Evolutionary conservation across 2,113 vertebrate species (phyloP).

Genomic region (Oreotragus oreotragus): DNA sequence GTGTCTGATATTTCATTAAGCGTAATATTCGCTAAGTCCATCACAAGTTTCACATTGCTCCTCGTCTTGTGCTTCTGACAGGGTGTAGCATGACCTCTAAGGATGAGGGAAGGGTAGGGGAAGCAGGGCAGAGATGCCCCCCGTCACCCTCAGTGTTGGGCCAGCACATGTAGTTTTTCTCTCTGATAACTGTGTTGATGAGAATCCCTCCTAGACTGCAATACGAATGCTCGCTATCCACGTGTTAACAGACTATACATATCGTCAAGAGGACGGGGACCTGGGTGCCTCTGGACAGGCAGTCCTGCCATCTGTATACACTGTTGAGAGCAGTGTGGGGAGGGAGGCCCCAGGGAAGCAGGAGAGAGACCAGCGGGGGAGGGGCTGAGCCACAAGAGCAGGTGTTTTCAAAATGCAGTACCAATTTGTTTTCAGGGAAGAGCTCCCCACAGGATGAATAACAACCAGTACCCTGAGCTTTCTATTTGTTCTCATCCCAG

Average conservation of each 20-base stretch:
- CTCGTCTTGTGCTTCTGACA: background rate
- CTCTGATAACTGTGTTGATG: background rate
- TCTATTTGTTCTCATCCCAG: background rate
- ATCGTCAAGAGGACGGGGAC: background rate
- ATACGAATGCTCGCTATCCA: background rate
- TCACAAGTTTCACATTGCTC: background rate
- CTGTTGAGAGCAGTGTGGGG: background rate
- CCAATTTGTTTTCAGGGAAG: background rate
- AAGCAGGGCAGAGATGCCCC: accelerated
- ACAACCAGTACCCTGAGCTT: background rate
- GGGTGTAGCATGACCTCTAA: background rate
- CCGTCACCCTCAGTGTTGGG: no score
- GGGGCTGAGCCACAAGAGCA: background rate
- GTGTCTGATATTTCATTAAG: background rate
- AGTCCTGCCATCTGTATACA: background rate
- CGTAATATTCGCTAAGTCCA: background rate
- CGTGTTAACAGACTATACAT: background rate
- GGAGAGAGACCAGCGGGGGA: background rate
- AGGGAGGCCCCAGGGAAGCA: background rate
- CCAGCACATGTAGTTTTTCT: background rate
- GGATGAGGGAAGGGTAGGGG: background rate
- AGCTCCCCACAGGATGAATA: background rate
- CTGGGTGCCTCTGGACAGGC: background rate
- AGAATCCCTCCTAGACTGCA: no score
- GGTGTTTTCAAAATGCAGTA: background rate